These are phyloP conservation scores for Ecliptopera silaceata DNA, from an alignment of 2,888 invertebrate genomes.

Conservation along the genomic window DNA sequence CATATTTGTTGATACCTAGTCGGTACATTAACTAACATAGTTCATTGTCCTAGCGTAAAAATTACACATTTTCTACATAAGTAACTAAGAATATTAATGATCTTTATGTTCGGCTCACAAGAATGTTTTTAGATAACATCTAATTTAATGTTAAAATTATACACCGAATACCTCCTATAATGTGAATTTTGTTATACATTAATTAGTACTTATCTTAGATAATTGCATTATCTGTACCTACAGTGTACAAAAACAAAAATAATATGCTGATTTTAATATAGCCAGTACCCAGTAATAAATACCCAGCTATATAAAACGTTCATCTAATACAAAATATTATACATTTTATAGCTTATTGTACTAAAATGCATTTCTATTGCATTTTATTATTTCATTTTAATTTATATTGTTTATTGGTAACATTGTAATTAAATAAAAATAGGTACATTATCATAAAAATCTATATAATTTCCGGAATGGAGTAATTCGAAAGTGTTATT, in stretches of 20 bases:
- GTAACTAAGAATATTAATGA: not conserved
- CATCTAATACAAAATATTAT: too few species aligned
- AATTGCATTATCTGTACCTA: constrained; percentile 6
- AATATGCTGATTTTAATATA: not conserved
- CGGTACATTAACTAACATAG: too few species aligned
- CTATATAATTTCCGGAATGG: too few species aligned
- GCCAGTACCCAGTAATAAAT: not conserved
- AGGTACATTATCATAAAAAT: too few species aligned
- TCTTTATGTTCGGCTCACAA: too few species aligned
- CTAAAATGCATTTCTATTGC: constrained; percentile 2
- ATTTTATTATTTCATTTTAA: not conserved
- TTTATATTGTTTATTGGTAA: constrained; percentile 10
- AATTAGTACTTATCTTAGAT: constrained; percentile 1
- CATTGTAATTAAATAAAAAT: not conserved
- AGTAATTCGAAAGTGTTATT: too few species aligned
- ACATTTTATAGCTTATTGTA: too few species aligned
- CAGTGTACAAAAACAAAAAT: not conserved
- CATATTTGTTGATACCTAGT: too few species aligned
- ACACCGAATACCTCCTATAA: not conserved
- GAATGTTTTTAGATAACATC: not conserved
- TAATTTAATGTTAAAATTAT: not conserved
- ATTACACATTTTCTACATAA: not conserved
- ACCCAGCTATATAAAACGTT: too few species aligned
- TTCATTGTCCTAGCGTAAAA: not conserved
- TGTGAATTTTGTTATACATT: not conserved